phyloP scores from a whole-genome alignment of 30 jellyfish, hydroid and myxozoan species.

The Hydractinia symbiolongicarpus region DNA sequence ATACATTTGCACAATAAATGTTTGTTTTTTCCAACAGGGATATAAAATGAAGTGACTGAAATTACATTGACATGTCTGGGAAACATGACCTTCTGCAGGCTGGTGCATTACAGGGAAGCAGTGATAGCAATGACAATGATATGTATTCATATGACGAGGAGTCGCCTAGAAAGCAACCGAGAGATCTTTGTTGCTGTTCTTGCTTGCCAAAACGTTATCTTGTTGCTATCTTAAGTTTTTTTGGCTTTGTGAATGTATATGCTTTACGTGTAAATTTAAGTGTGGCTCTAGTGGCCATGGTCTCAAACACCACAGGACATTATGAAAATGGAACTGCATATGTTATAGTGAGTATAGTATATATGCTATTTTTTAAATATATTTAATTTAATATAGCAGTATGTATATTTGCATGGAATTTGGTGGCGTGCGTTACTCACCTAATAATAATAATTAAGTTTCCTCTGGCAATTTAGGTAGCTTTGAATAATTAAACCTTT shows the following conservation, averaged over 20 bases:
- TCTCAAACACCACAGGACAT: slow-evolving; percentile 49
- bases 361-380: background rate
- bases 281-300: slow-evolving; percentile 98
- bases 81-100: too few species aligned
- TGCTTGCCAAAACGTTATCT: slow-evolving; percentile 86
- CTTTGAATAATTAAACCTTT: too few species aligned
- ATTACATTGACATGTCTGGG: too few species aligned
- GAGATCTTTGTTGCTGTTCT: slow-evolving; percentile 36
- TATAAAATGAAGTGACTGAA: too few species aligned
- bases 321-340: slow-evolving; percentile 49
- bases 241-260: slow-evolving; percentile 91
- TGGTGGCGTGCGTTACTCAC: background rate
- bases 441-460: background rate
- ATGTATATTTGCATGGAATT: background rate
- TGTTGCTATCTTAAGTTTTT: slow-evolving; percentile 73
- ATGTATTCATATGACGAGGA: slow-evolving; percentile 1
- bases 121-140: background rate
- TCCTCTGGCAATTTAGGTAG: too few species aligned
- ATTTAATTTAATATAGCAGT: background rate
- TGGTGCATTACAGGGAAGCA: too few species aligned
- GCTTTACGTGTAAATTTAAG: slow-evolving; percentile 89
- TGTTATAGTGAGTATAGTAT: slow-evolving; percentile 38
- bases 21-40: too few species aligned
- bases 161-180: slow-evolving; percentile 1
- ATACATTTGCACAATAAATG: too few species aligned